Evolutionary conservation across 2,797 vertebrate species (phyloP), one percentile per base, ranked within the genome.

Genomic region (Pelobates cultripes): DNA sequence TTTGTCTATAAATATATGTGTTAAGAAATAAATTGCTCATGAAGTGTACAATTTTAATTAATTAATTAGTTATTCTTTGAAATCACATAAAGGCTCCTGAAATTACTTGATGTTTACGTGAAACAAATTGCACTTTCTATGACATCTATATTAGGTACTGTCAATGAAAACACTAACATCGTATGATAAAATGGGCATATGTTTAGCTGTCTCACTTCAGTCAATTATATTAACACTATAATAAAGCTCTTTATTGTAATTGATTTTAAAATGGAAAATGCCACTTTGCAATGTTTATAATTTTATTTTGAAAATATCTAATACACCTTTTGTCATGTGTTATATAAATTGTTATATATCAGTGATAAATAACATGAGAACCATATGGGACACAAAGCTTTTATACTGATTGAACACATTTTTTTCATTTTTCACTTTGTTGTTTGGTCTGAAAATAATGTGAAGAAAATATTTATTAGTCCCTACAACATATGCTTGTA

Each of bases 61-160:
- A 93, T 93, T 93, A 91, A 90, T 92, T 92, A 93, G 92, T 91
- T 88, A 91, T 91, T 90, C 91, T 88, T 88, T 92, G 91, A 87
- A 91, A 92, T 94, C 92, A 91, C 91, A 91, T 85, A 69, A 87
- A 85, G 89, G 90, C 88, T 91, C 93, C 93, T 91, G 88, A 94
- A 92, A 93, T 91, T 90, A 89, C 87, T 88, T 89, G 88, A 86
- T 41, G 64, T 74, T 51, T 87, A 88, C 45, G 86, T 90, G 89
- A 90, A 87, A 85, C 1, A 86, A 45, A 87, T 85, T 79, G 82
- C 86, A 88, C 88, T 92, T 91, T 87, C 89, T 86, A 87, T 87
- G 0, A 78, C 67, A 85, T 69, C 83, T 15, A 79, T 85, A 82
- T 78, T 89, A 79, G 91, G 90, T 90, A 87, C 14, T 57, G 55